A percentile compares a stretch with the other conserved stretches of the same genome.
phyloP scores from a whole-genome alignment of 2,797 vertebrate genomes.

The Phaenicophaeus curvirostris region DNA sequence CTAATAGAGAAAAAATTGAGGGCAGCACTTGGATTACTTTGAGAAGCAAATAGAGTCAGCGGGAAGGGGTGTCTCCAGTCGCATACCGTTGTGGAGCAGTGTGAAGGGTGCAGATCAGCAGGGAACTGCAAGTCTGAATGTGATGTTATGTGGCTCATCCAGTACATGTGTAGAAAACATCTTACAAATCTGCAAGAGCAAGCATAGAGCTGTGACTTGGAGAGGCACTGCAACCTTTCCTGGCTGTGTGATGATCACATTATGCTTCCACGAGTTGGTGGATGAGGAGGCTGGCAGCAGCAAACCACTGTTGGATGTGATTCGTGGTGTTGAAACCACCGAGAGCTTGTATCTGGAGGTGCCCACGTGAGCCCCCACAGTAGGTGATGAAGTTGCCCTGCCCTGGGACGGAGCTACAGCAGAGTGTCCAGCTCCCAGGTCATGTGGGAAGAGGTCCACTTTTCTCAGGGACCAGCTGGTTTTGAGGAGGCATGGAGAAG shows the following conservation, averaged over 20 bases:
- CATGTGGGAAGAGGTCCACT: not conserved
- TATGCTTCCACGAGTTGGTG: not conserved
- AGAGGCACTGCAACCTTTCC: not conserved
- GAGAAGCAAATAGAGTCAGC: not conserved
- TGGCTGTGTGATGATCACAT: not conserved
- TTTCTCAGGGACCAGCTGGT: not conserved
- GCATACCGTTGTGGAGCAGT: rapidly evolving
- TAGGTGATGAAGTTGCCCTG: not conserved
- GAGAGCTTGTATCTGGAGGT: not conserved
- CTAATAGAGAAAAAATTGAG: not conserved
- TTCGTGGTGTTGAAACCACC: not conserved
- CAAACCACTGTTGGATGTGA: not conserved
- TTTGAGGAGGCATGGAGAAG: not conserved
- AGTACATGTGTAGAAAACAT: not conserved
- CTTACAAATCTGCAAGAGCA: not conserved
- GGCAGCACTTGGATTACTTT: not conserved
- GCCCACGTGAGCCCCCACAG: rapidly evolving
- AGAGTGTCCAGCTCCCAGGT: not conserved
- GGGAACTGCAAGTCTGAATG: not conserved
- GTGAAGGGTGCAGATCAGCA: not conserved
- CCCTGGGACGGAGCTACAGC: not conserved
- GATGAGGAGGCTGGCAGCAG: not conserved
- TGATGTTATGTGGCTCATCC: not conserved
- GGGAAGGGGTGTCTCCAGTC: not conserved
- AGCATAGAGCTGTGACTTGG: not conserved